These are phyloP conservation scores for Drosophila nikananu DNA, from an alignment of 1,140 invertebrate genomes.

Conservation along the genomic window DNA sequence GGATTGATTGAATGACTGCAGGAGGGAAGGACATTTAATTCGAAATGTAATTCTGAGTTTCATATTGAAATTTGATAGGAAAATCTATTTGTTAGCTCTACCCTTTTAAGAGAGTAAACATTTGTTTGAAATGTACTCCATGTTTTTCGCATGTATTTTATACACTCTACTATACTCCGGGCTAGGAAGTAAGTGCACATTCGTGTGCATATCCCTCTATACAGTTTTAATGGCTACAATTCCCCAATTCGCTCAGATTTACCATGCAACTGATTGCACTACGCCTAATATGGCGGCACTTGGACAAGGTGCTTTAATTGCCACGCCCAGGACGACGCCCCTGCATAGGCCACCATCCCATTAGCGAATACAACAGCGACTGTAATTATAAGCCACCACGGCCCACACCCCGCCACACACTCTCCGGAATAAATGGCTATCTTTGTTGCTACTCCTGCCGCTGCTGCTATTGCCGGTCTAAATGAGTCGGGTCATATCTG, in stretches of 20 bases:
- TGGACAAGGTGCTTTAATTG: conserved; percentile 61
- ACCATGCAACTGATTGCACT: conserved; percentile 45
- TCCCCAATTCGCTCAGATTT: conserved; percentile 15
- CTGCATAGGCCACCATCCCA: conserved; percentile 44
- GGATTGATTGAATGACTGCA: conserved; percentile 19
- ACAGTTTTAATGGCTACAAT: conserved; percentile 30
- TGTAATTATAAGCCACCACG: conserved; percentile 51
- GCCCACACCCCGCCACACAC: neutral
- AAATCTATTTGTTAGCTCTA: neutral
- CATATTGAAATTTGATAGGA: neutral
- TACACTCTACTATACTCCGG: neutral
- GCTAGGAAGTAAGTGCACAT: neutral
- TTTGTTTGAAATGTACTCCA: neutral
- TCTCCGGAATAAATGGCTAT: conserved; percentile 55
- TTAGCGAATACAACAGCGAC: conserved; percentile 62
- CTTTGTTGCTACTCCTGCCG: conserved; percentile 43
- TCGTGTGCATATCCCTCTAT: conserved; percentile 7
- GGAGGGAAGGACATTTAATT: neutral
- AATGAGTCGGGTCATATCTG: conserved; percentile 68
- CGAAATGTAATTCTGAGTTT: neutral
- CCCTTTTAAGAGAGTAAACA: neutral
- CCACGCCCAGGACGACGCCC: conserved; percentile 43
- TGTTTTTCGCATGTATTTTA: neutral
- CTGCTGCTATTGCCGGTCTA: conserved; percentile 33
- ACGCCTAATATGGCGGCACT: conserved; percentile 45